Percentiles rank a stretch among this genome's conserved stretches.
Conservation (phyloP, 2,113 vertebrate species). For the Hemiscyllium ocellatum region DNA sequence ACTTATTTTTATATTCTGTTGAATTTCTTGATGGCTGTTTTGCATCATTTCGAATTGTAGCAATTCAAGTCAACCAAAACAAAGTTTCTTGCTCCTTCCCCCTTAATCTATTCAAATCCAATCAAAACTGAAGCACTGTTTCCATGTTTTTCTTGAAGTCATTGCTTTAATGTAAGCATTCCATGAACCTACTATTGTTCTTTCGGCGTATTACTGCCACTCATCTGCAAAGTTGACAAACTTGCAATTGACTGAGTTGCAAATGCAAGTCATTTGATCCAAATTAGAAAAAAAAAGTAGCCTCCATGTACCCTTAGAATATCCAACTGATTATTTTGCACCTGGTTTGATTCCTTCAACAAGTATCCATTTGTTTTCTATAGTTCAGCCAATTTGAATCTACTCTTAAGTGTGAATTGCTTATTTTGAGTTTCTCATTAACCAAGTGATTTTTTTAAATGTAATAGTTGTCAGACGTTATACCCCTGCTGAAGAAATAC, state of each 20-base stretch:
- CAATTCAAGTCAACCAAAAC: background rate
- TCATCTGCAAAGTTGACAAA: background rate
- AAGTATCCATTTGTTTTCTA: background rate
- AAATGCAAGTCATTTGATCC: background rate
- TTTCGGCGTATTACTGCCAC: background rate
- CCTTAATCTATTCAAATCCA: background rate
- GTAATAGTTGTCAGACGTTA: background rate
- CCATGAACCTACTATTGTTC: background rate
- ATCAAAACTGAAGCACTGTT: background rate
- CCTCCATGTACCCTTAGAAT: background rate
- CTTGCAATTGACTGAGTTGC: background rate
- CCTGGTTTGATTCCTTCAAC: background rate
- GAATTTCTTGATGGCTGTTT: background rate
- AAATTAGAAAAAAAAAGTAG: background rate
- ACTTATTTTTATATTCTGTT: background rate
- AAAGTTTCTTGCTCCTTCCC: background rate
- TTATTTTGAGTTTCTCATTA: background rate
- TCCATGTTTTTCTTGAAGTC: background rate
- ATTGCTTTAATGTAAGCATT: background rate
- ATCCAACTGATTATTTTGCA: background rate
- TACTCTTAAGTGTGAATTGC: background rate
- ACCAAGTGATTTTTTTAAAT: background rate
- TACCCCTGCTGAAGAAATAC: background rate
- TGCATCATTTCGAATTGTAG: background rate
- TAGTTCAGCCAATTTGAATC: background rate